These are phyloP conservation scores for Syngnathus rostellatus DNA, from an alignment of 2,797 vertebrate species.

Conservation along the genomic window DNA sequence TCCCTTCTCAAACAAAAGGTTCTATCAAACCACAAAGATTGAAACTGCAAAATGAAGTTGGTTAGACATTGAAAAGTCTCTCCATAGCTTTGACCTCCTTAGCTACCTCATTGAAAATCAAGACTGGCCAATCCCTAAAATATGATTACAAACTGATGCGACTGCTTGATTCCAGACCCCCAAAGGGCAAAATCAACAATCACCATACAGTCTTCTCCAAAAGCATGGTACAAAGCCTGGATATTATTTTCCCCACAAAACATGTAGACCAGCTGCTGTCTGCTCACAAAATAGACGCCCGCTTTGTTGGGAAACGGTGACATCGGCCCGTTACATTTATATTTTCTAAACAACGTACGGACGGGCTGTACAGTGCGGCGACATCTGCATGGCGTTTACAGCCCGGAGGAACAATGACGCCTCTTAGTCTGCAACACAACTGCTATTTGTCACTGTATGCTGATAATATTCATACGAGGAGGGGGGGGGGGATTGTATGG, in stretches of 20 bases:
- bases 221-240: background rate
- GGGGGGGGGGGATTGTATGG: conserved; percentile 40
- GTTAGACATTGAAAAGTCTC: background rate
- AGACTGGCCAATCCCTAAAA: background rate
- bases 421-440: conserved; percentile 73
- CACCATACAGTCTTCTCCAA: background rate
- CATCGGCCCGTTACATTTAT: conserved; percentile 62
- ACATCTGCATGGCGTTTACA: conserved; percentile 59
- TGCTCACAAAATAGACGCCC: conserved; percentile 52
- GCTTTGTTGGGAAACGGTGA: conserved; percentile 51
- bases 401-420: conserved; percentile 60
- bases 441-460: conserved; percentile 73
- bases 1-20: background rate
- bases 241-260: conserved; percentile 1
- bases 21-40: too few relatives aligned
- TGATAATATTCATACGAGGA: conserved; percentile 68
- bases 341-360: conserved; percentile 57
- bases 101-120: background rate
- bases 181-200: background rate
- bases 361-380: conserved; percentile 48
- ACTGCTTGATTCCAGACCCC: background rate
- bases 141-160: background rate
- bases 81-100: background rate
- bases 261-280: conserved; percentile 54
- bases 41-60: too few relatives aligned